These are phyloP conservation scores for Gallinago solitaria DNA, from an alignment of 2,797 vertebrate genomes.

Conservation along the genomic window DNA sequence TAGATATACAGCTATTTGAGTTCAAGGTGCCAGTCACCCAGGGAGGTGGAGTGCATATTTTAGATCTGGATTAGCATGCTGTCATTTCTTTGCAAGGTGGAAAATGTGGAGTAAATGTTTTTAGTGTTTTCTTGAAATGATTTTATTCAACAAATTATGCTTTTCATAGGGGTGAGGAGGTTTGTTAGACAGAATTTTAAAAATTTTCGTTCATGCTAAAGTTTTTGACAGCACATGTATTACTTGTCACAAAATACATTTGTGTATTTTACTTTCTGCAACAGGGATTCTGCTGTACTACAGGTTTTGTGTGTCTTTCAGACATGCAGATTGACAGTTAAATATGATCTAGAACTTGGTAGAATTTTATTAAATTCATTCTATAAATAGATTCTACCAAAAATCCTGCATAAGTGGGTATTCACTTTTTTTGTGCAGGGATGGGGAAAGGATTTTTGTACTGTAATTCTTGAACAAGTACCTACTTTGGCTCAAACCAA, in stretches of 20 bases:
- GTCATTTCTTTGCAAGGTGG: neutral
- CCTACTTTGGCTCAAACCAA: neutral
- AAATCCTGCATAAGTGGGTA: neutral
- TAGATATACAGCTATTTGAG: neutral
- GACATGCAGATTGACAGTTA: neutral
- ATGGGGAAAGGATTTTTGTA: neutral
- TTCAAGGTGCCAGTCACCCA: neutral
- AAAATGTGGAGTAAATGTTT: neutral
- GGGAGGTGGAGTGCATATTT: neutral
- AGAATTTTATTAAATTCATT: neutral
- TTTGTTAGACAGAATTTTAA: neutral
- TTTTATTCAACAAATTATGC: neutral
- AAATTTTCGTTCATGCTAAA: neutral
- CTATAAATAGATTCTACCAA: neutral
- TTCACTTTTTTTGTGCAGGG: neutral
- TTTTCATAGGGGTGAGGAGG: neutral
- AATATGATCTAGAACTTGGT: neutral
- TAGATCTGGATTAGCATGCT: neutral
- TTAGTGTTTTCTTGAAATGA: neutral
- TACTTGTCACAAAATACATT: neutral
- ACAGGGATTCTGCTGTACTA: neutral
- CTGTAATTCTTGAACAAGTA: neutral
- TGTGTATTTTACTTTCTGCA: neutral
- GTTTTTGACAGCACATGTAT: neutral
- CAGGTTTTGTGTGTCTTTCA: neutral